Evolutionary conservation across 1,140 invertebrate species (phyloP), one percentile per base, ranked within the genome.

Genomic region (Megalopta genalis): DNA sequence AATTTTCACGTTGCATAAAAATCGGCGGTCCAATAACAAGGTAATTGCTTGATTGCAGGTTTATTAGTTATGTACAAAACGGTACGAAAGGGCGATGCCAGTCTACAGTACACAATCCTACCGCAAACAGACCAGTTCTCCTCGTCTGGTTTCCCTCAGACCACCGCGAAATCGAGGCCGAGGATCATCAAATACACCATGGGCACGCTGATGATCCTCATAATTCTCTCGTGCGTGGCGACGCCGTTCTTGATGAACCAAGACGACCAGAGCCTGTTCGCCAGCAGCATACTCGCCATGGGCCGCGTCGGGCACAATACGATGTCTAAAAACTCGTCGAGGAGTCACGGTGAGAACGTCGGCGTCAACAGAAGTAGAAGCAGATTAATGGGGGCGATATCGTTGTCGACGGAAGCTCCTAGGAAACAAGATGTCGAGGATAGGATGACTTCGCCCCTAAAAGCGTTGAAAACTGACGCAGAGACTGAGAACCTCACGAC

Each of bases 31-130:
- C 37, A 64, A 23, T 32, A 3, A 21, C 27, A 76, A 21, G 8
- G 27, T 2, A 39, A 25, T 69, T 25, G 12, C 27, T 39, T 59
- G 14, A 54, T 23, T 67, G 69, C 80, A 82, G 74, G 80, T 72
- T 65, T 66, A 72, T 80, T 69, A 72, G 82, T 81, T 94, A 91
- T 96, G 95, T 96, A 96, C 91, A 96, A 96, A 93, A 96, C 95
- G 65, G 95, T 96, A 87, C 90, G 95, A 74, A 95, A 96, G 88
- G 95, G 95, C 49, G 95, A 96, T 87, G 95, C 95, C 85, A 95
- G 95, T 86, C 93, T 96, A 83, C 95, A 96, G 85, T 96, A 96
- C 88, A 95, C 95, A 57, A 96, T 96, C 83, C 91, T 96, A 54
- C 95, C 95, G 60, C 95, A 96, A 89, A 95, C 95, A 32, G 95